These are phyloP conservation scores for Gisinianus flammeolus DNA, from an alignment of 2,888 invertebrate genomes.

Conservation along the genomic window DNA sequence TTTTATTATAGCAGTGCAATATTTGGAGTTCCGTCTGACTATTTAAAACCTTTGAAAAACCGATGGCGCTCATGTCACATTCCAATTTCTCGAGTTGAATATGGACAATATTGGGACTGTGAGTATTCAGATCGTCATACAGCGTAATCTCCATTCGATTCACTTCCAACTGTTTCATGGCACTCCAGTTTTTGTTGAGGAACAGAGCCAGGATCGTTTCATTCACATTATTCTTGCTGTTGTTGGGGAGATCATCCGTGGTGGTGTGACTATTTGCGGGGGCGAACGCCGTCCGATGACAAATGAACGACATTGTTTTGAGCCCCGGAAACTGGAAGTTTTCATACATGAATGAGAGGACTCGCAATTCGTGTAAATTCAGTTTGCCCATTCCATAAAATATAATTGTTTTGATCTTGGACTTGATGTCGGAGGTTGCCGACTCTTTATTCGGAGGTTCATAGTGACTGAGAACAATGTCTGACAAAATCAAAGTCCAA, in stretches of 20 bases:
- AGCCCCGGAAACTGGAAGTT: neutral
- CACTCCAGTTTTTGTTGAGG: conserved; percentile 4
- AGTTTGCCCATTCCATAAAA: neutral
- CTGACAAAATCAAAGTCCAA: neutral
- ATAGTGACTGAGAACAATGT: neutral
- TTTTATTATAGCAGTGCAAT: conserved; percentile 3
- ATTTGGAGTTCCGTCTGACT: conserved; percentile 11
- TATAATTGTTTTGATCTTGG: neutral
- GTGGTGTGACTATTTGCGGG: neutral
- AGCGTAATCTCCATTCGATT: neutral
- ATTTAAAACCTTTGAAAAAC: neutral
- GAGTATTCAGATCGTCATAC: neutral
- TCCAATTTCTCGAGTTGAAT: conserved; percentile 12
- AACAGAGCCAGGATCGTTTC: neutral
- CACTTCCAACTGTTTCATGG: neutral
- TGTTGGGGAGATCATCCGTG: neutral
- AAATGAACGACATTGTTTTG: neutral
- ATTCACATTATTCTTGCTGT: neutral
- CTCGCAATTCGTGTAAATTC: neutral
- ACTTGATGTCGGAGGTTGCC: neutral
- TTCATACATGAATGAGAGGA: neutral
- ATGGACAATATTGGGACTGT: conserved; percentile 4
- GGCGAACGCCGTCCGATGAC: neutral
- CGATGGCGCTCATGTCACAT: conserved; percentile 4
- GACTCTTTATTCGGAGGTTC: neutral